Percentiles rank a stretch among this genome's conserved stretches.
Conservation (phyloP, 2,113 vertebrate genomes). For the Camelus bactrianus region DNA sequence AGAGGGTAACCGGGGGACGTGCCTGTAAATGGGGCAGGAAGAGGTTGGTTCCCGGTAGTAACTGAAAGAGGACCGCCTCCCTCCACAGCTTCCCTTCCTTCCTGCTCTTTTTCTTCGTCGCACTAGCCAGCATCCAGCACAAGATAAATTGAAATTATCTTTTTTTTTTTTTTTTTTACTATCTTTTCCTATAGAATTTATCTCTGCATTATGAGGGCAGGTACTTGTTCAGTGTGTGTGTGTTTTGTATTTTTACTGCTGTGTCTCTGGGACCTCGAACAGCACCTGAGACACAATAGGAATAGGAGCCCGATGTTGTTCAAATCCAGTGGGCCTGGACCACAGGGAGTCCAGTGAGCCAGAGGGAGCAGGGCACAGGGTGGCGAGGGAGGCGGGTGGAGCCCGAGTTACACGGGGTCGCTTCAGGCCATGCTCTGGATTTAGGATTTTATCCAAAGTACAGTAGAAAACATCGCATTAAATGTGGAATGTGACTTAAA, state of each 20-base stretch:
- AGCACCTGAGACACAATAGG: background rate
- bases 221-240: background rate
- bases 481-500: background rate
- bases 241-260: background rate
- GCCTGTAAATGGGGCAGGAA: background rate
- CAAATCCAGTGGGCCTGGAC: background rate
- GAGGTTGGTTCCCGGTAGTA: background rate
- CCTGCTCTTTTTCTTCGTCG: background rate
- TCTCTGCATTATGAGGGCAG: background rate
- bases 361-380: no score
- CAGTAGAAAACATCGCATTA: background rate
- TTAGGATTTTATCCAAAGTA: background rate
- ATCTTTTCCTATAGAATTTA: background rate
- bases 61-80: background rate
- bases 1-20: background rate
- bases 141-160: background rate
- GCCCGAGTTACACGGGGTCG: background rate
- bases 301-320: accelerated
- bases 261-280: background rate
- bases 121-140: background rate
- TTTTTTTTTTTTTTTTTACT: background rate
- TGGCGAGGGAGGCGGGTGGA: background rate
- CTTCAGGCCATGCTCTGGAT: background rate
- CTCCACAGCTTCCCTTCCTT: background rate
- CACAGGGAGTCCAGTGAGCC: background rate